Percentiles rank a stretch among this genome's conserved stretches.
Conservation (phyloP, 2,888 invertebrate species). For the Acleris sparsana region DNA sequence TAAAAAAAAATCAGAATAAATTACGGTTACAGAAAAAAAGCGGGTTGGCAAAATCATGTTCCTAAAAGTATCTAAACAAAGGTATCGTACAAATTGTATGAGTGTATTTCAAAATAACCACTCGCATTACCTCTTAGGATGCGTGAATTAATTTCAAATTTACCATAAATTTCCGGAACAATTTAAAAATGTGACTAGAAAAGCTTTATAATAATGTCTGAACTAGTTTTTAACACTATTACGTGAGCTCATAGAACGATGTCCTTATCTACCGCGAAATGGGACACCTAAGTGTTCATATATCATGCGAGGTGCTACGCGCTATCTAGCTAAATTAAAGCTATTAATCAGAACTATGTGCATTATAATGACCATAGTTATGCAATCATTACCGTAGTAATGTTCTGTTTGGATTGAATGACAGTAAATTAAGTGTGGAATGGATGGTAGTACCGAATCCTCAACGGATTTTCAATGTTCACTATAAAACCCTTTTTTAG, state of each 20-base stretch:
- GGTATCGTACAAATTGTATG: too few species aligned
- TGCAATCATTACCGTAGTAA: not conserved
- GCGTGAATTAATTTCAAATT: not conserved
- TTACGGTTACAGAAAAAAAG: too few species aligned
- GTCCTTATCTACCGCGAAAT: conserved; percentile 32
- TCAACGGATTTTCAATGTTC: too few species aligned
- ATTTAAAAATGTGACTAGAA: too few species aligned
- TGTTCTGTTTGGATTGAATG: too few species aligned
- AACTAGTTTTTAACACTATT: conserved; percentile 8
- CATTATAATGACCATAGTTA: conserved; percentile 9
- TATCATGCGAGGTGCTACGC: conserved; percentile 30
- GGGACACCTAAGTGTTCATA: conserved; percentile 35
- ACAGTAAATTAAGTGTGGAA: too few species aligned
- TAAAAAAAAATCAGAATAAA: too few species aligned
- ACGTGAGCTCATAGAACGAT: conserved; percentile 6
- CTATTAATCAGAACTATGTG: conserved; percentile 38
- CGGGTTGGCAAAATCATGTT: too few species aligned
- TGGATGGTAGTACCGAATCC: too few species aligned
- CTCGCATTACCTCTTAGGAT: not conserved
- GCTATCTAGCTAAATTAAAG: conserved; percentile 39
- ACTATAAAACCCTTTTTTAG: too few species aligned
- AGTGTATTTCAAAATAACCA: too few species aligned
- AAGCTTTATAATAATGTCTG: not conserved
- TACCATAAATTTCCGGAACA: not conserved
- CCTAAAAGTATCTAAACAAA: too few species aligned